A percentile compares a stretch with the other conserved stretches of the same genome.
phyloP scores from a whole-genome alignment of 2,113 vertebrate genomes.

The Chamaetylas fuelleborni region DNA sequence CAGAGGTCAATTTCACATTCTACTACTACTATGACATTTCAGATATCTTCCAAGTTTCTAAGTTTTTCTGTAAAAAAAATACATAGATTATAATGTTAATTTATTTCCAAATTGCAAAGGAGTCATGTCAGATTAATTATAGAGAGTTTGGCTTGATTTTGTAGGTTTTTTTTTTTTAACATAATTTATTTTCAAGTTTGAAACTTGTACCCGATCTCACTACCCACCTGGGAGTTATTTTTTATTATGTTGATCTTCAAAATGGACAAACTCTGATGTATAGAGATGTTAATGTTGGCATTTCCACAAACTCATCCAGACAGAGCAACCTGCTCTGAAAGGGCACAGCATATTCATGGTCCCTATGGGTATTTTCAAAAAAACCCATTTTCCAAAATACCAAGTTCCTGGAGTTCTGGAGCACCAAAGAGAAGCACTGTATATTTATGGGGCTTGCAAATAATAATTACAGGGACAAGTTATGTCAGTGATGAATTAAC shows the following conservation, averaged over 20 bases:
- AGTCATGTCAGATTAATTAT: neutral
- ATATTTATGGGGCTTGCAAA: neutral
- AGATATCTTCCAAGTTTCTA: neutral
- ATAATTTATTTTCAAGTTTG: neutral
- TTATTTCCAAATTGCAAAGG: neutral
- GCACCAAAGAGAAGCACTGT: neutral
- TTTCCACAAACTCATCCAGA: neutral
- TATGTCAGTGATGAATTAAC: neutral
- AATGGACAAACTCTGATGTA: conserved; percentile 2
- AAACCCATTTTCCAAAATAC: neutral
- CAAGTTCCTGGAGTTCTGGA: neutral
- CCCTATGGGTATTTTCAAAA: neutral
- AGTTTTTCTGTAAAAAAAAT: neutral
- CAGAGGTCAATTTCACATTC: neutral
- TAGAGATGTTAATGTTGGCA: neutral
- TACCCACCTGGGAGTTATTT: neutral
- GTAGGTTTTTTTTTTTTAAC: neutral
- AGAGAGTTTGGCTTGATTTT: neutral
- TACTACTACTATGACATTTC: neutral
- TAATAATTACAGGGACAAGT: neutral
- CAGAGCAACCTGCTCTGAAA: neutral
- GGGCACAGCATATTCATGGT: neutral
- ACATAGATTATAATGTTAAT: neutral
- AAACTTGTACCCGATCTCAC: neutral
- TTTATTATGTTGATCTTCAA: conserved; percentile 16